Evolutionary conservation across 2,113 vertebrate species (phyloP), one percentile per base, ranked within the genome.

Genomic region (Lepus timidus): DNA sequence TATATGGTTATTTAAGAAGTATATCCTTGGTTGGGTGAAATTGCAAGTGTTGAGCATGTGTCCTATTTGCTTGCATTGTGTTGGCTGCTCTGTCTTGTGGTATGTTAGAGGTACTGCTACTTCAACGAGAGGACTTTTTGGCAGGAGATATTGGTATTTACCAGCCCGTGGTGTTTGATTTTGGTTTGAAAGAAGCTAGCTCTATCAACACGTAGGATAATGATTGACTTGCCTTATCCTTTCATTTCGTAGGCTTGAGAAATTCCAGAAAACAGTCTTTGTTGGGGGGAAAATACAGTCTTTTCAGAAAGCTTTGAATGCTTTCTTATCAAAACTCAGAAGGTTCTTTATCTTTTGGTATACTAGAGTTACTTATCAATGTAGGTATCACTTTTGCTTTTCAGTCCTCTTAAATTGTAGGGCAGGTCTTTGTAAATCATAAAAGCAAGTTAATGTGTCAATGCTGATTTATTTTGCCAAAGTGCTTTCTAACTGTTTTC

Each of bases 251-350:
- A 82, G 55, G 17, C 79, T 70, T 85, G 78, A 79, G 83, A 90
- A 88, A 93, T 79, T 79, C 49, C 65, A 86, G 91, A 70, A 94
- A 97, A 96, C 67, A 94, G 74, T 76, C 80, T 95, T 94, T 95
- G 93, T 97, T 58, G 79, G 75, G 44, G 49, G 74, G 93, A 92
- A 95, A 95, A 84, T 70, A 61, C 25, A 33, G 61, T 85, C 88
- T 95, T 88, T 96, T n/a, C 95, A 17, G 73, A 93, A 90, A 61
- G 49, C 70, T 95, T 80, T 90, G 91, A 88, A 67, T 85, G 31
- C 29, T 82, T 90, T 88, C 76, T 87, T 78, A 82, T 73, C 75
- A 94, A 81, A 96, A 84, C 25, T 90, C 49, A 96, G 93, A 78
- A 85, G 58, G 33, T 68, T 85, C 84, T 91, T 55, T 95, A 52